phyloP scores from a whole-genome alignment of 2,888 invertebrate genomes.

The Syrista parreyssii region DNA sequence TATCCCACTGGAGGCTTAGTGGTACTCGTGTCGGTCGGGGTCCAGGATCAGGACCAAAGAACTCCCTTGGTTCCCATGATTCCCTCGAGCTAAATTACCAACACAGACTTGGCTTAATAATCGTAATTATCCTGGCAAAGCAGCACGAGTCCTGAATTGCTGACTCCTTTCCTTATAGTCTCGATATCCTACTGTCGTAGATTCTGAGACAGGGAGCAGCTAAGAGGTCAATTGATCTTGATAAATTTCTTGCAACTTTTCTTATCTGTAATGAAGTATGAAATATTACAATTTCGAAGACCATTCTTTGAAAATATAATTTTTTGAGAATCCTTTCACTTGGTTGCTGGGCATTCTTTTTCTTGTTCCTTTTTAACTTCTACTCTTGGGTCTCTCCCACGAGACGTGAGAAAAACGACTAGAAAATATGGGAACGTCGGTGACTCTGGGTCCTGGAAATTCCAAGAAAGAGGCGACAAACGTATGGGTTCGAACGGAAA shows the following conservation, averaged over 20 bases:
- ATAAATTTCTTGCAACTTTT: neutral
- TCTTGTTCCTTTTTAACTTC: neutral
- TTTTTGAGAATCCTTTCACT: neutral
- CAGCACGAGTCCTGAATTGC: constrained; percentile 6
- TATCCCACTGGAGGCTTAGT: constrained; percentile 27
- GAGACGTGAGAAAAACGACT: neutral
- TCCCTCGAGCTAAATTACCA: constrained; percentile 24
- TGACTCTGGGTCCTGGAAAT: neutral
- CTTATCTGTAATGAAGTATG: neutral
- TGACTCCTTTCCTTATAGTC: constrained; percentile 4
- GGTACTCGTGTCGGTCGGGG: constrained; percentile 13
- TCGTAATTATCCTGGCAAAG: constrained; percentile 30
- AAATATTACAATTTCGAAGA: neutral
- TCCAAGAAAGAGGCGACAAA: constrained; percentile 1
- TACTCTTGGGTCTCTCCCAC: neutral
- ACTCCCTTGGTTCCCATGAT: constrained; percentile 19
- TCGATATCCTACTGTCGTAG: constrained; percentile 1
- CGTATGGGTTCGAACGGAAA: constrained; percentile 3
- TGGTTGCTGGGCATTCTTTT: neutral
- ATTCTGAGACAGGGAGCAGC: neutral
- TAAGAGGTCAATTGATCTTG: neutral
- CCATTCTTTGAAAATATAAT: neutral
- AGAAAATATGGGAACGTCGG: neutral
- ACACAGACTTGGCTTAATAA: constrained; percentile 27
- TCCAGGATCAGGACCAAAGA: constrained; percentile 24